phyloP scores from a whole-genome alignment of 2,113 vertebrate species.

The Origma solitaria region DNA sequence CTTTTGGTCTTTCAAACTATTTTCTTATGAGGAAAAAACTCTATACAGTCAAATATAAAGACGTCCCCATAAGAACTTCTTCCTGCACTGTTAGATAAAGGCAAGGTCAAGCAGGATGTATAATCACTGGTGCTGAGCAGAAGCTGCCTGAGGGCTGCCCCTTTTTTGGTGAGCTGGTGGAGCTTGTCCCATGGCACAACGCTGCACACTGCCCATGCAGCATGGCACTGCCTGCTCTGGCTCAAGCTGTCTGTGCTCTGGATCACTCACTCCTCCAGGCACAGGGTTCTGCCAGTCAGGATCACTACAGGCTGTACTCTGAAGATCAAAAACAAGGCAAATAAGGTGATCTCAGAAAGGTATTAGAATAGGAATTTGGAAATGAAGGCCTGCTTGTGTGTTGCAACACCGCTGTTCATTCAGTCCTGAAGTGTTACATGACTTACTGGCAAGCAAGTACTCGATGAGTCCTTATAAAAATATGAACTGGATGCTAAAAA shows the following conservation, averaged over 20 bases:
- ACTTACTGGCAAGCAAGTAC: not conserved
- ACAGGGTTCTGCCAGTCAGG: not conserved
- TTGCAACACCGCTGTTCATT: not conserved
- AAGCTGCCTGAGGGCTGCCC: not conserved
- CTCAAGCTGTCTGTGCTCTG: not conserved
- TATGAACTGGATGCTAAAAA: not conserved
- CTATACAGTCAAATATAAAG: not conserved
- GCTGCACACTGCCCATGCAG: accelerated
- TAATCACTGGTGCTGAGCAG: accelerated
- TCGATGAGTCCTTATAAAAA: not conserved
- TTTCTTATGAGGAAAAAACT: not conserved
- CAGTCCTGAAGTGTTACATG: not conserved
- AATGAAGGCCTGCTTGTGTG: not conserved
- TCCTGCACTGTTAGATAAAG: not conserved
- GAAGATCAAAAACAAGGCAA: not conserved
- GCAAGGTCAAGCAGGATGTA: not conserved
- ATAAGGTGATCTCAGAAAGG: not conserved
- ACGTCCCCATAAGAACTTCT: not conserved
- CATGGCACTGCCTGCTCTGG: not conserved
- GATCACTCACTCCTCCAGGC: not conserved
- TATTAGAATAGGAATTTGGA: not conserved
- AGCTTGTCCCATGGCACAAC: accelerated
- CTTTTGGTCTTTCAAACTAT: not conserved
- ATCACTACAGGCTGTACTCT: not conserved
- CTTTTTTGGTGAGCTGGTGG: not conserved